These are phyloP conservation scores for Griposia aprilina DNA, from an alignment of 2,888 invertebrate genomes.

Conservation along the genomic window DNA sequence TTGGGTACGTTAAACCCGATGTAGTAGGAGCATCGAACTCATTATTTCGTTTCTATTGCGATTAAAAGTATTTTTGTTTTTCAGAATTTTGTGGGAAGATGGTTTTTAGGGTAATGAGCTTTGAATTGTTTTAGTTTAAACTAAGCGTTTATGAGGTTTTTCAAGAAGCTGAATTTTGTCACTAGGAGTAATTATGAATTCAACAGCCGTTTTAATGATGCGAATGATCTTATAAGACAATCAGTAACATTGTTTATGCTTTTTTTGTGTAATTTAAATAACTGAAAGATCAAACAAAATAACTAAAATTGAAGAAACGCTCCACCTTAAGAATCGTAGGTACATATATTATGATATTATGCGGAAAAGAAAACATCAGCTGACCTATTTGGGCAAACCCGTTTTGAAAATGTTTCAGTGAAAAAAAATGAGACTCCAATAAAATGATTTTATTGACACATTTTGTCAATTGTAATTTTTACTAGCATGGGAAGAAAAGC, in stretches of 20 bases:
- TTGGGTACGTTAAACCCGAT: constrained; percentile 49
- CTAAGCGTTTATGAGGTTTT: background rate
- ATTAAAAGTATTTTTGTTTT: constrained; percentile 41
- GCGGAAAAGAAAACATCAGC: background rate
- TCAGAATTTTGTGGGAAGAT: constrained; percentile 44
- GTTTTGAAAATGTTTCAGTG: background rate
- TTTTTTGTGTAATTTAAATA: background rate
- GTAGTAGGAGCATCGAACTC: constrained; percentile 57
- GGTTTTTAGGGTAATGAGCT: constrained; percentile 27
- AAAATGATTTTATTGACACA: background rate
- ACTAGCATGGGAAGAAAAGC: constrained; percentile 6
- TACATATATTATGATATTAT: background rate
- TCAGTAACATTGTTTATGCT: background rate
- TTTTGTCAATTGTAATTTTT: background rate
- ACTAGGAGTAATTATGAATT: background rate
- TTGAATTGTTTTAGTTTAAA: constrained; percentile 14
- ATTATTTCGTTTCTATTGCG: constrained; percentile 50
- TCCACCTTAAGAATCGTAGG: background rate
- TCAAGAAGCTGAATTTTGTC: background rate
- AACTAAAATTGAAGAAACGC: background rate
- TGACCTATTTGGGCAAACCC: background rate
- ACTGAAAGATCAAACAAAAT: background rate
- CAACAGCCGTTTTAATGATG: background rate
- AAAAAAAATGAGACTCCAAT: too few species aligned
- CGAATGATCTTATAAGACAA: too few species aligned